Percentiles rank a stretch among this genome's conserved stretches.
These are phyloP conservation scores for Pangasius sanitwongsei DNA, from an alignment of 2,797 vertebrate genomes.

Conservation along the genomic window DNA sequence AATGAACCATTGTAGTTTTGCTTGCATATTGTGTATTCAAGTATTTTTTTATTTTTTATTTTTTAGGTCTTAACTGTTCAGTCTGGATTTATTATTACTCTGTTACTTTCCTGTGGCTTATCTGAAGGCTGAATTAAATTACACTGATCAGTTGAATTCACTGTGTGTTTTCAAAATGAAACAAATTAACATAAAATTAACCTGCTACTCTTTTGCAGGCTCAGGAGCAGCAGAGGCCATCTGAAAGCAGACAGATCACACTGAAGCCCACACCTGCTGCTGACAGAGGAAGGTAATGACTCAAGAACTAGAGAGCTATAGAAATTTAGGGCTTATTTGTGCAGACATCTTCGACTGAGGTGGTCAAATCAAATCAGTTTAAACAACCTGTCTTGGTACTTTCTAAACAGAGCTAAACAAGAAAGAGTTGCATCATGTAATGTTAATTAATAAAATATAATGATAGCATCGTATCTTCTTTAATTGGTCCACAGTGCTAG, in stretches of 20 bases:
- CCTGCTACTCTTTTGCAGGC: conserved; percentile 68
- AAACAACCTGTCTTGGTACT: too few relatives aligned
- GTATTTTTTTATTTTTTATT: not conserved
- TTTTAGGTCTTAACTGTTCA: not conserved
- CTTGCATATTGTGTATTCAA: not conserved
- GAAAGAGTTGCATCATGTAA: not conserved
- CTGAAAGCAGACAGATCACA: conserved; percentile 85
- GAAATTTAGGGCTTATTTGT: not conserved
- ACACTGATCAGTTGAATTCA: too few relatives aligned
- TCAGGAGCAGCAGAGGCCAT: conserved; percentile 88
- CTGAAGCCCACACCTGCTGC: conserved; percentile 90
- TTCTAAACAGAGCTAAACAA: not conserved
- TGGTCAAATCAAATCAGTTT: not conserved
- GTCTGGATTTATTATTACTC: not conserved
- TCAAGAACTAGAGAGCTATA: not conserved
- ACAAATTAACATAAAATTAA: not conserved
- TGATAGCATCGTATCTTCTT: not conserved
- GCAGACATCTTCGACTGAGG: not conserved
- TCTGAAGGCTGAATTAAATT: not conserved
- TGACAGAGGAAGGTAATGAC: conserved; percentile 91
- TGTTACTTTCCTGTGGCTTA: not conserved
- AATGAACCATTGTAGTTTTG: not conserved
- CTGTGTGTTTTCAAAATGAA: not conserved
- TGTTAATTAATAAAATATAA: not conserved
- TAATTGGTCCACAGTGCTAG: conserved; percentile 77